Evolutionary conservation across 2,888 invertebrate genomes (phyloP), one percentile per base, ranked within the genome.

Genomic region (Dermolepida albohirtum): DNA sequence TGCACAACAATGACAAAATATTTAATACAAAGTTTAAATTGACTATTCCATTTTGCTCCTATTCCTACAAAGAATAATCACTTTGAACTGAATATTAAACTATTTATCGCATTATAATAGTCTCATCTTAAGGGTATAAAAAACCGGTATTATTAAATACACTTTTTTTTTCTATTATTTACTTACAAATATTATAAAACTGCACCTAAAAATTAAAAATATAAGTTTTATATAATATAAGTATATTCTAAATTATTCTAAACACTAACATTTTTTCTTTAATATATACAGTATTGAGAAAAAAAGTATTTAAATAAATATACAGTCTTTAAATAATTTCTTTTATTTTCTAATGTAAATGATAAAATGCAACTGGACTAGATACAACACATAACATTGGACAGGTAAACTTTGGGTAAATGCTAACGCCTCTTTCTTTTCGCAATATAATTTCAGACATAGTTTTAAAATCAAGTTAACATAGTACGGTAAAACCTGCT

Each of bases 261-360:
- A 52, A 50, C 10, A 50, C 50, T 50, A 50, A 54, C 54, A 54
- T 40, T 17, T 17, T 52, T 39, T 12, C 40, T 17, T 34, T 62
- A 59, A 57, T 62, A 62, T 62, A 47, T 62, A 62, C 59, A 62
- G 11, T 62, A 47, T 17, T 14, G 27, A 52, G 40, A 40, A 39
- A 16, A n/a, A 34, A 47, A 47, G 5, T 47, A 47, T 62, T 47
- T 43, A 47, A 57, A 43, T 47, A 49, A 40, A 54, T 40, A 49
- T 62, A 62, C 59, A 62, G 59, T 62, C 59, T 62, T 62, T 62
- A 62, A 62, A 62, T 47, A 47, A 59, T 59, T 57, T 27, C 27
- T 34, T 47, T 49, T 49, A 49, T 29, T 49, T 62, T 22, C 59
- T 62, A 57, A 57, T 57, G n/a, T n/a, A n/a, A n/a, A 10, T 34